Percentiles rank a stretch among this genome's conserved stretches.
Evolutionary conservation across 2,797 vertebrate species (phyloP).

Genomic region (Anolis apletophallus): DNA sequence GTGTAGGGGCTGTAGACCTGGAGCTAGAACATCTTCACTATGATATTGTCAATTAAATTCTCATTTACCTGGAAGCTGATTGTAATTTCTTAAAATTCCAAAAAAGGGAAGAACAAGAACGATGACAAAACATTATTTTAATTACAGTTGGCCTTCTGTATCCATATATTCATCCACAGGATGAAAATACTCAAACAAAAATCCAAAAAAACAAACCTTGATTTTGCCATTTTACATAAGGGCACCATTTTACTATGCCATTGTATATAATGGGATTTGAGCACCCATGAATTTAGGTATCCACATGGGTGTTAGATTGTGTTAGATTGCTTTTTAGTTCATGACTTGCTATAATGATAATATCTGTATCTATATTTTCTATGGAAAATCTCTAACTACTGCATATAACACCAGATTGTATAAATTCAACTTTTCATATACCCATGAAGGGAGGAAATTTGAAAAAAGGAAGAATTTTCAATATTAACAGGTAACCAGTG

Average conservation of each 20-base stretch:
- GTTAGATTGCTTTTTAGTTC: too few species aligned
- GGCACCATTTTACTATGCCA: too few species aligned
- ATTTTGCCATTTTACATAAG: too few species aligned
- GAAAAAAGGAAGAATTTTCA: conserved; percentile 3
- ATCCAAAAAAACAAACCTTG: too few species aligned
- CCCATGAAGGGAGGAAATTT: too few species aligned
- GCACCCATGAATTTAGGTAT: too few species aligned
- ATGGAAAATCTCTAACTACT: background rate
- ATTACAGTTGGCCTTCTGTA: background rate
- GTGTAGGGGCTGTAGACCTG: background rate
- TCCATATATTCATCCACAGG: too few species aligned
- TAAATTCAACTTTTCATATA: background rate
- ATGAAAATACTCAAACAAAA: too few species aligned
- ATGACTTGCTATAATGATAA: too few species aligned
- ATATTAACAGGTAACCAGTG: conserved; percentile 1
- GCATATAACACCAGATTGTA: too few species aligned
- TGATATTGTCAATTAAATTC: background rate
- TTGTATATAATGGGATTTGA: too few species aligned
- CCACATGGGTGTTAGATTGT: too few species aligned
- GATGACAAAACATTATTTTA: background rate
- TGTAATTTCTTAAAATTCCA: conserved; percentile 40
- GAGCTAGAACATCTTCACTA: background rate
- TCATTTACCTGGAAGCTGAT: conserved; percentile 51
- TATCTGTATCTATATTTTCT: background rate
- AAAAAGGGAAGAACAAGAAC: background rate